Evolutionary conservation across 2,797 vertebrate genomes (phyloP), one percentile per base, ranked within the genome.

Genomic region (Muraenolepis orangiensis): DNA sequence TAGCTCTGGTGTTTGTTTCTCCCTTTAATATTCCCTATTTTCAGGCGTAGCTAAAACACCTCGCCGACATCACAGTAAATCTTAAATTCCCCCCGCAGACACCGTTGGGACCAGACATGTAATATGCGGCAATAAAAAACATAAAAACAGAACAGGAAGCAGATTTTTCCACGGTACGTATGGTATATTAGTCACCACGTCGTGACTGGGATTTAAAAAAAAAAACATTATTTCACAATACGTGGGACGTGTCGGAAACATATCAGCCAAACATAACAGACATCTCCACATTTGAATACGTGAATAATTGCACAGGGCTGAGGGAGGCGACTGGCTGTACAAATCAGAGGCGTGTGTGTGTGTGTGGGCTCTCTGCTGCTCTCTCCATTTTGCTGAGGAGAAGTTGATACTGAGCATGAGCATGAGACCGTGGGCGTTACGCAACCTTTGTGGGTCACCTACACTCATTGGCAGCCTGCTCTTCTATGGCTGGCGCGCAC

Each of bases 371-470:
- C 74, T 74, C 57, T 66, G 79, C 79, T 31, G 74, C 72, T 78
- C n/a, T n/a, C n/a, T n/a, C 46, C 46, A 42, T 2, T 0, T 74
- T 81, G 85, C 87, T 77, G 78, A 75, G 69, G 82, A 83, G 77
- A 75, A 68, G 71, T 64, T 76, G 84, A 73, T 61, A 88, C 84
- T 83, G 87, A 87, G 88, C 88, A 86, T 86, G 86, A 84, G 89
- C 87, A 88, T n/a, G n/a, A 85, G 88, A 81, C 68, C 29, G 81
- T 40, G 80, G 64, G 16, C 46, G 77, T 93, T 91, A 92, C 81
- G 83, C 91, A 92, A 91, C 72, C 67, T 87, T 80, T 85, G 81
- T 88, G 85, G 85, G 87, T 90, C 86, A 90, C 76, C 83, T 72
- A 79, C 74, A 38, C 74, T 18, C 77, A 46, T 74, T 83, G 87